phyloP scores from a whole-genome alignment of 1,140 invertebrate genomes.

The Drosophila watanabei region DNA sequence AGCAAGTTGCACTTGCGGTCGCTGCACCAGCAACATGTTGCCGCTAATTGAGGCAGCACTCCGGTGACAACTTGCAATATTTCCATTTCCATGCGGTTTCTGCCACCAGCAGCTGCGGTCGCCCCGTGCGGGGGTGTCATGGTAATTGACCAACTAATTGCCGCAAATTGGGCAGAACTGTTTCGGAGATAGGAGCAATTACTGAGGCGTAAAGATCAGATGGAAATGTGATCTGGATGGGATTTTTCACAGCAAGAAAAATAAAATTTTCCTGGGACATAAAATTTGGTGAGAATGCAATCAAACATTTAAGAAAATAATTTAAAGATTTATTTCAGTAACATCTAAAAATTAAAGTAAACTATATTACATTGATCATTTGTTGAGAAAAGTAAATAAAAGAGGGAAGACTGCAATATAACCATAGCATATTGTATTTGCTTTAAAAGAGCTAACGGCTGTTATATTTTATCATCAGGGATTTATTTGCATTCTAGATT shows the following conservation, averaged over 20 bases:
- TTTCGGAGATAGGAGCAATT: background rate
- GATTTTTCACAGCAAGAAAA: background rate
- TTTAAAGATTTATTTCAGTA: no score
- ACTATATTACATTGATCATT: no score
- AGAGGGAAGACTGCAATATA: no score
- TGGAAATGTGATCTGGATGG: background rate
- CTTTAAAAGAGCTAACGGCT: no score
- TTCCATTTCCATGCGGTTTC: slow-evolving; percentile 33
- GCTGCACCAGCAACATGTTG: slow-evolving; percentile 66
- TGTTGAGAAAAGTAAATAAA: no score
- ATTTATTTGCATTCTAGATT: no score
- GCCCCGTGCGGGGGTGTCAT: slow-evolving; percentile 2
- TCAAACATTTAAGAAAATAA: no score
- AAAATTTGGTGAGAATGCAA: no score
- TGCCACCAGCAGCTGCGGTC: slow-evolving; percentile 22
- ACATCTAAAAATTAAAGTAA: no score
- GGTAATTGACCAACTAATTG: slow-evolving; percentile 34
- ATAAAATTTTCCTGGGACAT: background rate
- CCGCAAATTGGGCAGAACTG: slow-evolving; percentile 24
- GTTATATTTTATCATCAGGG: no score
- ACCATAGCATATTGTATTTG: no score
- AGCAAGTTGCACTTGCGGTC: slow-evolving; percentile 62
- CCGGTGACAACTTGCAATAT: slow-evolving; percentile 48
- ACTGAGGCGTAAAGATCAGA: background rate
- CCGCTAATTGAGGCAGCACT: slow-evolving; percentile 64